A percentile compares a stretch with the other conserved stretches of the same genome.
Conservation (phyloP, 2,113 vertebrate species). For the Hipposideros armiger region DNA sequence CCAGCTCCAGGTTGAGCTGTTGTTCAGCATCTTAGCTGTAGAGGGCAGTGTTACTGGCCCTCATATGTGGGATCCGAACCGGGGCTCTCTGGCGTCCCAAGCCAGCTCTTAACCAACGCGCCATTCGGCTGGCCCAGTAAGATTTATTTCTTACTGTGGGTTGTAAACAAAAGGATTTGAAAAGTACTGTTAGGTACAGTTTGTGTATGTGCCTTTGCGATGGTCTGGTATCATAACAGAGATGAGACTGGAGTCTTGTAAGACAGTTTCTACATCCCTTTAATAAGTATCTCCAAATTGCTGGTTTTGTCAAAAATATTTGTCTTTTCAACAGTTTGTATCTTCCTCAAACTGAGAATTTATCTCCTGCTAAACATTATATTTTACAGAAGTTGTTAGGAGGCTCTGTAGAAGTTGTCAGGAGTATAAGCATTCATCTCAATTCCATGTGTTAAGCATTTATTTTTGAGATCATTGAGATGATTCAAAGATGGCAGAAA, state of each 20-base stretch:
- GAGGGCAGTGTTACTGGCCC: no score
- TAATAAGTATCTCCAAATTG: conserved; percentile 33
- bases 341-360: conserved; percentile 8
- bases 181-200: background rate
- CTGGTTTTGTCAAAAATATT: background rate
- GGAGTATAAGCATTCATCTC: background rate
- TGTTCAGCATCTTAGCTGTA: no score
- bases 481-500: background rate
- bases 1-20: no score
- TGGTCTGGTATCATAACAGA: conserved; percentile 49
- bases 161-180: conserved; percentile 1
- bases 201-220: background rate
- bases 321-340: background rate
- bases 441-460: background rate
- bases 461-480: background rate
- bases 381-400: background rate
- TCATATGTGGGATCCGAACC: no score
- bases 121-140: background rate
- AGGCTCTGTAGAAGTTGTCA: background rate
- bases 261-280: conserved; percentile 33
- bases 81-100: no score
- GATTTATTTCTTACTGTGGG: background rate
- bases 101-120: no score
- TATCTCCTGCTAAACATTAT: background rate
- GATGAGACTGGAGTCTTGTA: conserved; percentile 63